phyloP scores from a whole-genome alignment of 2,888 invertebrate genomes.

The Siphlonurus alternatus region DNA sequence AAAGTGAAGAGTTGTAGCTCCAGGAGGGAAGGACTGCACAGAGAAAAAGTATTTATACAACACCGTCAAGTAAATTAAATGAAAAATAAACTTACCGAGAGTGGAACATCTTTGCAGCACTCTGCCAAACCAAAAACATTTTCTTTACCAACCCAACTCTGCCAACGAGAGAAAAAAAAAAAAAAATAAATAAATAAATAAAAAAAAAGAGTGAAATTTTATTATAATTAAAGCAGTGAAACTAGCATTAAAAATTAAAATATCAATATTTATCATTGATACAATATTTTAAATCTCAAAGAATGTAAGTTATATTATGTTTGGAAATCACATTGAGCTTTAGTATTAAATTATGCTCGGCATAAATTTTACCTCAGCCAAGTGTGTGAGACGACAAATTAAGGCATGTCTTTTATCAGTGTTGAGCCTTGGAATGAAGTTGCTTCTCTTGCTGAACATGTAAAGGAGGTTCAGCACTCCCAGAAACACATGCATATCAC shows the following conservation, averaged over 20 bases:
- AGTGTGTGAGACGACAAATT: slow-evolving; percentile 50
- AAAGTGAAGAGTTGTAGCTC: slow-evolving; percentile 60
- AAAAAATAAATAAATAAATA: no score
- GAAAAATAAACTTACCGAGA: slow-evolving; percentile 36
- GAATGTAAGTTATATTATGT: no score
- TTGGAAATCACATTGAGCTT: no score
- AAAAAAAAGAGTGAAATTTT: no score
- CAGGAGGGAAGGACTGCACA: slow-evolving; percentile 41
- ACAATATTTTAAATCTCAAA: no score
- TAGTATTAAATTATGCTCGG: no score
- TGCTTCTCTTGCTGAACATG: slow-evolving; percentile 77
- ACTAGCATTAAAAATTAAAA: no score
- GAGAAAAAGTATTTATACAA: slow-evolving; percentile 6
- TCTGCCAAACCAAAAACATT: slow-evolving; percentile 72
- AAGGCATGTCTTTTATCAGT: slow-evolving; percentile 53
- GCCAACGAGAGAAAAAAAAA: no score
- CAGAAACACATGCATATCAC: slow-evolving; percentile 65
- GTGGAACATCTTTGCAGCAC: slow-evolving; percentile 50
- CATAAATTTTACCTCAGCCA: slow-evolving; percentile 54
- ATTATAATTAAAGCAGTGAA: no score
- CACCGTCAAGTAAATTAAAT: no score
- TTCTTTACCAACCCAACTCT: slow-evolving; percentile 75
- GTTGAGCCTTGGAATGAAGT: slow-evolving; percentile 62
- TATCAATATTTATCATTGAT: no score
- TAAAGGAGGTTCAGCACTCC: slow-evolving; percentile 69